Percentiles rank a stretch among this genome's conserved stretches.
phyloP scores from a whole-genome alignment of 2,797 vertebrate genomes.

The Argyrosomus regius region DNA sequence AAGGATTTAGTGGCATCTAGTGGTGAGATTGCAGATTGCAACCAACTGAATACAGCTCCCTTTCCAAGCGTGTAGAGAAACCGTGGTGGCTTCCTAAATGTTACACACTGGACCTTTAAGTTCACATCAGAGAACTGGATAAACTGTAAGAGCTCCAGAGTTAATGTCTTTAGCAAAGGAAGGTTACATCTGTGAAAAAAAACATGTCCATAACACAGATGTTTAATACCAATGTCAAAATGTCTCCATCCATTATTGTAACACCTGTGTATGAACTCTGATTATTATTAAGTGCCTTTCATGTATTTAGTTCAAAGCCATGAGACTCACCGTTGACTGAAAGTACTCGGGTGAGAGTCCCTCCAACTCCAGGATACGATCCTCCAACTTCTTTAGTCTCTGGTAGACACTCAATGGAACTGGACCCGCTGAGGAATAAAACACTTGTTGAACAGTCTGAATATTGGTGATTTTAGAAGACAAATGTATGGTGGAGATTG shows the following conservation, averaged over 20 bases:
- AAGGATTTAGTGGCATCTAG: too few species aligned
- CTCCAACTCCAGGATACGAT: slow-evolving; percentile 98
- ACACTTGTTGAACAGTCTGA: slow-evolving; percentile 17
- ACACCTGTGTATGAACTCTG: neutral
- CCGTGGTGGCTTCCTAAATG: too few species aligned
- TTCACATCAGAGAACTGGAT: neutral
- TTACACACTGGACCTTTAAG: too few species aligned
- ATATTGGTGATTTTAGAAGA: neutral
- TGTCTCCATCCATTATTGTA: neutral
- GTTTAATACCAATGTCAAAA: neutral
- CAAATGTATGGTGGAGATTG: neutral
- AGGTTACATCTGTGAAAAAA: neutral
- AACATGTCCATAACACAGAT: neutral
- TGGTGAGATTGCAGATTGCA: too few species aligned
- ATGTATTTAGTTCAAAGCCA: slow-evolving; percentile 23
- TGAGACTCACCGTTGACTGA: slow-evolving; percentile 91
- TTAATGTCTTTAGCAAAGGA: neutral
- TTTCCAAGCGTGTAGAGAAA: too few species aligned
- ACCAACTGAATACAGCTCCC: too few species aligned
- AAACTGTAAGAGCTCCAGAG: neutral
- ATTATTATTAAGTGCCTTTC: slow-evolving; percentile 21
- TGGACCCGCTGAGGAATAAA: slow-evolving; percentile 87
- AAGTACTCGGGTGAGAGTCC: slow-evolving; percentile 99
- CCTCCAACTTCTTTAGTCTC: slow-evolving; percentile 97
- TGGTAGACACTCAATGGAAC: slow-evolving; percentile 95